Evolutionary conservation across 2,113 vertebrate genomes (phyloP), one percentile per base, ranked within the genome.

Genomic region (Gambusia affinis): DNA sequence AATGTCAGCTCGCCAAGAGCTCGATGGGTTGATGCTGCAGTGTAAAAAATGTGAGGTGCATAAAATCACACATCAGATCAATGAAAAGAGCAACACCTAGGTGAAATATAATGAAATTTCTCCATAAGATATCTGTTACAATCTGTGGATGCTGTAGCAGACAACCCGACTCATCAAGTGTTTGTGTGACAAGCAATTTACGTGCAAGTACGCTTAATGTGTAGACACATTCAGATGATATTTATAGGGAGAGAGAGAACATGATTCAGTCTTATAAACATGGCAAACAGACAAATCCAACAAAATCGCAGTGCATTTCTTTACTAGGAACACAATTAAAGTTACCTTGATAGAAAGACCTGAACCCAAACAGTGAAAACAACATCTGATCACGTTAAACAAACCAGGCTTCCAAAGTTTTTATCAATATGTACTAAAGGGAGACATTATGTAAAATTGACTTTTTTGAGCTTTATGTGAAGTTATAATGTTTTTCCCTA

Each of bases 51-150:
- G 28, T 71, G 82, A 76, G 66, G 66, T 73, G 77, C 83, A 90
- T 86, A 82, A 85, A 80, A 81, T 37, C 44, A 11, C 0, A 0
- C 68, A 83, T 89, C 85, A 84, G 84, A 88, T 88, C 89, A 88
- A 88, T 64, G 80, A 64, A 54, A 30, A 8, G 4, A 70, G 78
- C 63, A 71, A 80, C 69, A 70, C 73, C 64, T 30, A 5, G 35
- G 79, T 81, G 82, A 89, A 90, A 87, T 81, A 75, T 70, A 77
- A 81, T 85, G 85, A 76, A 89, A 85, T 82, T 64, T 27, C 70
- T 33, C 54, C 72, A 62, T 75, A 70, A 72, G 64, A 77, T 72
- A 83, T 73, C 61, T 71, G 62, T 72, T 76, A 27, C 51, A 64
- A 57, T 76, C 51, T 63, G 63, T 24, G 33, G 44, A 54, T 61